Evolutionary conservation across 2,888 invertebrate species (phyloP).

Genomic region (Ichneumoninae sp.): DNA sequence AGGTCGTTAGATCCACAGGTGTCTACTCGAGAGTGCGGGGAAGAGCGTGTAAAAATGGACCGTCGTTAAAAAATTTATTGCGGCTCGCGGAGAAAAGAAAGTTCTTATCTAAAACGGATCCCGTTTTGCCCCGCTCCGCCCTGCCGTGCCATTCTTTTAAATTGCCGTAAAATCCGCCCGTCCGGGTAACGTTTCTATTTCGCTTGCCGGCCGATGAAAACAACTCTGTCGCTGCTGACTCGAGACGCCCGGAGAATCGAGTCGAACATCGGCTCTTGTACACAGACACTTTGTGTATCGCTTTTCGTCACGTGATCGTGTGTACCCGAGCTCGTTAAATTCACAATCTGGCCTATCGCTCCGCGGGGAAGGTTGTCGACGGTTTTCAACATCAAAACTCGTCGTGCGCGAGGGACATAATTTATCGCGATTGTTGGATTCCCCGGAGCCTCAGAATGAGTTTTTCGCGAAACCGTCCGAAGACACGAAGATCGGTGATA

Average conservation of each 20-base stretch:
- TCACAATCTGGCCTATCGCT: neutral
- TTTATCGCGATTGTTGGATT: neutral
- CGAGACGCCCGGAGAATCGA: neutral
- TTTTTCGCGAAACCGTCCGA: conserved; percentile 47
- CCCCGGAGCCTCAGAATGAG: conserved; percentile 34
- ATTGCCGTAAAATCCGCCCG: neutral
- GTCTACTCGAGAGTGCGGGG: conserved; percentile 11
- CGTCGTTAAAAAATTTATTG: neutral
- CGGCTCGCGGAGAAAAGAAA: neutral
- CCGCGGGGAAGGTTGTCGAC: neutral
- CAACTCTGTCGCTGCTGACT: neutral
- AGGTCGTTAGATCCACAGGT: conserved; percentile 22
- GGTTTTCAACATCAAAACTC: conserved; percentile 7
- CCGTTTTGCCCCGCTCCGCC: neutral
- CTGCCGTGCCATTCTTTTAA: neutral
- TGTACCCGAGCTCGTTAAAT: neutral
- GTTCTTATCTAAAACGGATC: neutral
- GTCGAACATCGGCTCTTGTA: neutral
- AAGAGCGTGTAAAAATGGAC: neutral
- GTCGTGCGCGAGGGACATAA: neutral
- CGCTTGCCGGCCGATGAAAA: neutral
- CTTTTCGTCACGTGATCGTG: neutral
- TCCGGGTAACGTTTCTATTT: neutral
- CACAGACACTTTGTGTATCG: neutral
- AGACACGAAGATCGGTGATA: conserved; percentile 42